phyloP scores from a whole-genome alignment of 2,113 vertebrate genomes.

The Oryzias melastigma region DNA sequence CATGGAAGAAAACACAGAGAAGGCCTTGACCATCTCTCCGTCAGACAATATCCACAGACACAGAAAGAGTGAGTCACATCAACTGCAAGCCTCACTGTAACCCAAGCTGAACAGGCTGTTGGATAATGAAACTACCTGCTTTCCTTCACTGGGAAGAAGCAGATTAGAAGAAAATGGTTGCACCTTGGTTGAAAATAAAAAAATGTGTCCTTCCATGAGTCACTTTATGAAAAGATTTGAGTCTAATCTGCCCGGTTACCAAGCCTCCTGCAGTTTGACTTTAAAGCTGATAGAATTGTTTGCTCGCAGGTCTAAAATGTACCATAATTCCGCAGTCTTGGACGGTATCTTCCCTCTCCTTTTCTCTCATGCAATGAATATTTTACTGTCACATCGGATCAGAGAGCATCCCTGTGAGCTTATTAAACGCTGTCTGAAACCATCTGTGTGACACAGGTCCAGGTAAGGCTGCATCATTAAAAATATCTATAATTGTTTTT shows the following conservation, averaged over 20 bases:
- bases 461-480: slow-evolving; percentile 13
- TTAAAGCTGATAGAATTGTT: slow-evolving; percentile 17
- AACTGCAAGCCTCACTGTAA: background rate
- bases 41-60: background rate
- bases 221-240: slow-evolving; percentile 55
- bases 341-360: slow-evolving; percentile 1
- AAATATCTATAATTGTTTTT: too few species aligned
- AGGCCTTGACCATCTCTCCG: slow-evolving; percentile 1
- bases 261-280: slow-evolving; percentile 44
- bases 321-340: slow-evolving; percentile 7
- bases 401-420: slow-evolving; percentile 21
- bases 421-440: slow-evolving; percentile 25
- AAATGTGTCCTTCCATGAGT: slow-evolving; percentile 47
- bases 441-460: slow-evolving; percentile 28
- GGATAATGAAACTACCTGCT: background rate
- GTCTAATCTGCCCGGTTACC: slow-evolving; percentile 58
- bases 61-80: slow-evolving; percentile 11
- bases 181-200: slow-evolving; percentile 24
- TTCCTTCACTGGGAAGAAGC: background rate
- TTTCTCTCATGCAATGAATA: background rate
- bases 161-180: background rate
- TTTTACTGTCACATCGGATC: slow-evolving; percentile 36
- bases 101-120: background rate
- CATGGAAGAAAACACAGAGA: background rate
- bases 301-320: slow-evolving; percentile 18